phyloP scores from a whole-genome alignment of 2,113 vertebrate genomes.

The Bubo blakistoni region DNA sequence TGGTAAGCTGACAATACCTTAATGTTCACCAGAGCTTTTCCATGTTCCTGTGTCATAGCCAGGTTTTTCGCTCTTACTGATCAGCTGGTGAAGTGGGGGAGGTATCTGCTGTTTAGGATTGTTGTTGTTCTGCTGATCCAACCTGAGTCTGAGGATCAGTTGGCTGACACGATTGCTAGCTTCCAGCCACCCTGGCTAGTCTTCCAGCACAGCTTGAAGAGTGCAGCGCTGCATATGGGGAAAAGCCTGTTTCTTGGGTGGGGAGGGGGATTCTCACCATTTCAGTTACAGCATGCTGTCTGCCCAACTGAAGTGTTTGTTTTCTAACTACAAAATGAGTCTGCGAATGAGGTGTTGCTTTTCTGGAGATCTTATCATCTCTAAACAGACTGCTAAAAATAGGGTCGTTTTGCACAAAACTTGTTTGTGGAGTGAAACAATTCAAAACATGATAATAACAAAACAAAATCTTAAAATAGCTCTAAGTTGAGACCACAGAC shows the following conservation, averaged over 20 bases:
- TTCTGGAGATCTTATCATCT: slow-evolving; percentile 33
- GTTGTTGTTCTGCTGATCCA: not conserved
- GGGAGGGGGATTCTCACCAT: not conserved
- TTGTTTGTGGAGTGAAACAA: slow-evolving; percentile 57
- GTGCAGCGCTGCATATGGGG: not conserved
- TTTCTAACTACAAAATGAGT: not conserved
- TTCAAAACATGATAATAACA: slow-evolving; percentile 43
- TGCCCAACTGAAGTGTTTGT: not conserved
- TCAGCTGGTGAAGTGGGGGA: not conserved
- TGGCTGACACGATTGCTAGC: not conserved
- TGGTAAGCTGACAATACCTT: not conserved
- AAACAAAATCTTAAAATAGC: slow-evolving; percentile 60
- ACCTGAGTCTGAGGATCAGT: not conserved
- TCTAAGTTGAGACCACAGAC: slow-evolving; percentile 17
- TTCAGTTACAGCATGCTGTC: not conserved
- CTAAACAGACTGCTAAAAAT: slow-evolving; percentile 51
- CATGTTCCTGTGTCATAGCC: fast-evolving
- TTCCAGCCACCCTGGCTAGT: not conserved
- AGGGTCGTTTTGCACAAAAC: slow-evolving; percentile 31
- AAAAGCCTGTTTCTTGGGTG: not conserved
- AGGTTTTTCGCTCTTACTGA: not conserved
- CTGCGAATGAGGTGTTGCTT: slow-evolving; percentile 5
- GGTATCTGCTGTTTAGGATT: not conserved
- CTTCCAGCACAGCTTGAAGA: not conserved
- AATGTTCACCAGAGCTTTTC: not conserved